A percentile compares a stretch with the other conserved stretches of the same genome.
Evolutionary conservation across 2,888 invertebrate genomes (phyloP).

Genomic region (Hydrotaea diabolus): DNA sequence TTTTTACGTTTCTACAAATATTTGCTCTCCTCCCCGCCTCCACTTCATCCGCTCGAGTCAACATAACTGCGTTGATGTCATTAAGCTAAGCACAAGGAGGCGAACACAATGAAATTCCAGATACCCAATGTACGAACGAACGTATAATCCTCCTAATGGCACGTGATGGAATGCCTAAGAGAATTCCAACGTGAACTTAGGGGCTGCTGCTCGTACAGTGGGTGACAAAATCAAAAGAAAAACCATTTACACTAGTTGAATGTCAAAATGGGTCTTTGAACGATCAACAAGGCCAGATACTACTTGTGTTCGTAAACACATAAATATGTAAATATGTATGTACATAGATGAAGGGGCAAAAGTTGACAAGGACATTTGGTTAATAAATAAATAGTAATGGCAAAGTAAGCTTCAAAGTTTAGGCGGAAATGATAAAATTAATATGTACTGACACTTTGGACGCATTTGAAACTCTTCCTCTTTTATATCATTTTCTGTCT

Average conservation of each 20-base stretch:
- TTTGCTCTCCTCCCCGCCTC: background rate
- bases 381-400: too few species aligned
- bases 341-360: too few species aligned
- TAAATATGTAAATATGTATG: too few species aligned
- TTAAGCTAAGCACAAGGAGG: slow-evolving; percentile 13
- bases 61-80: slow-evolving; percentile 26
- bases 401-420: too few species aligned
- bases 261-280: background rate
- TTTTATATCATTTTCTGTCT: too few species aligned
- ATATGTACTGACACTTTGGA: too few species aligned
- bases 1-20: slow-evolving; percentile 18
- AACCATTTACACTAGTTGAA: slow-evolving; percentile 13
- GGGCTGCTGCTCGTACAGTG: background rate
- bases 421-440: too few species aligned
- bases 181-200: slow-evolving; percentile 44
- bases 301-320: too few species aligned
- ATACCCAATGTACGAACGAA: slow-evolving; percentile 26
- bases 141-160: slow-evolving; percentile 52
- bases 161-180: slow-evolving; percentile 54
- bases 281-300: background rate
- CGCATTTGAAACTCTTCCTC: too few species aligned
- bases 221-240: background rate
- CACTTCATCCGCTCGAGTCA: background rate
- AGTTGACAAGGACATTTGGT: too few species aligned
- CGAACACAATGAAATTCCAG: slow-evolving; percentile 47